Evolutionary conservation across 2,113 vertebrate genomes (phyloP).

Genomic region (Hypanus sabinus): DNA sequence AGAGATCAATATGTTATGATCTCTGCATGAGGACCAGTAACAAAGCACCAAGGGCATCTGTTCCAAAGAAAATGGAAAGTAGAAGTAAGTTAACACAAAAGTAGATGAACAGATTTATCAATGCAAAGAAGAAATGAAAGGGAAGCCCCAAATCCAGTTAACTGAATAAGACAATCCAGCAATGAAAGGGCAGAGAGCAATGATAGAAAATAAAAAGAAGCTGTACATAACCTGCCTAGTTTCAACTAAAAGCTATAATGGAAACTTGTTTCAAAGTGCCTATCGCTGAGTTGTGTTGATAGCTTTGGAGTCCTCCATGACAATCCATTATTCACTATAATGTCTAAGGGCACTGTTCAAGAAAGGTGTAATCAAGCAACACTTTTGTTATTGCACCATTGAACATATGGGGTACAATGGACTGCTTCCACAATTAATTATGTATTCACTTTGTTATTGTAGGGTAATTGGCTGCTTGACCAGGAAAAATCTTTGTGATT

Average conservation of each 20-base stretch:
- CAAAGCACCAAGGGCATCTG: neutral
- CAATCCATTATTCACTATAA: neutral
- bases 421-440: neutral
- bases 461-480: neutral
- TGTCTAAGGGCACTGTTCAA: neutral
- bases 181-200: neutral
- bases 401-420: neutral
- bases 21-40: neutral
- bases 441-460: neutral
- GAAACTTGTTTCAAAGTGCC: neutral
- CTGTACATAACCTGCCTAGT: neutral
- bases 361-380: neutral
- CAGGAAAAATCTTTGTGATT: neutral
- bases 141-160: neutral
- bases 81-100: neutral
- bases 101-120: neutral
- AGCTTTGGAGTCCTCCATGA: neutral
- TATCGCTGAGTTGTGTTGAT: neutral
- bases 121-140: neutral
- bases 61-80: neutral
- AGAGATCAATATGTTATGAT: neutral
- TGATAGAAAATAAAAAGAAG: neutral
- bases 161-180: neutral
- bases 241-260: neutral
- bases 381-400: neutral